These are phyloP conservation scores for Lytechinus pictus DNA, from an alignment of 35 echinoderm and acorn worm genomes.

Conservation along the genomic window DNA sequence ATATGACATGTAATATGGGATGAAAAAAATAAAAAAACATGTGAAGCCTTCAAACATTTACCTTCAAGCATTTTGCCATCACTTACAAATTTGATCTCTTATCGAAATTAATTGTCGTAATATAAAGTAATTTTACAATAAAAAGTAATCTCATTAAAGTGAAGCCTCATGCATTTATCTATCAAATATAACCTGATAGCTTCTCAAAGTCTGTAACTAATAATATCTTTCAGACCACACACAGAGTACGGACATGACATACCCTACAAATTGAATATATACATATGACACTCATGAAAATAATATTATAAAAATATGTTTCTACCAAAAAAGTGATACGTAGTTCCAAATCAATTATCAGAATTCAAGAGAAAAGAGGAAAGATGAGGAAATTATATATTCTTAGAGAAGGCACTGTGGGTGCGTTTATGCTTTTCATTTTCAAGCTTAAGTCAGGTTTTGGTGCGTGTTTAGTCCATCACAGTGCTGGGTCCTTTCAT, in stretches of 20 bases:
- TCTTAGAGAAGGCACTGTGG: neutral
- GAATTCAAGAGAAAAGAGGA: neutral
- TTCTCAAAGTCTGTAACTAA: neutral
- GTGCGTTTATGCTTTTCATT: too few relatives aligned
- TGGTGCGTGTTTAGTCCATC: too few relatives aligned
- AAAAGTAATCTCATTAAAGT: neutral
- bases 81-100: neutral
- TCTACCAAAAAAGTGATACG: neutral
- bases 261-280: neutral
- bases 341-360: neutral
- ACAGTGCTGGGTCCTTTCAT: too few relatives aligned
- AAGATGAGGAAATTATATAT: neutral
- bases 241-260: neutral
- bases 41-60: neutral
- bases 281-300: neutral
- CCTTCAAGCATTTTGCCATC: neutral
- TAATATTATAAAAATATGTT: neutral
- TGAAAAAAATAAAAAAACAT: neutral
- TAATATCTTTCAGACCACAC: neutral
- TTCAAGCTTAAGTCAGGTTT: too few relatives aligned
- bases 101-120: neutral
- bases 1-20: neutral
- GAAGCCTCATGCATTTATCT: neutral
- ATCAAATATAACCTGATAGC: neutral
- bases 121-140: neutral